These are phyloP conservation scores for Chlamydotis undulata DNA, from an alignment of 2,113 vertebrate genomes.

Conservation along the genomic window DNA sequence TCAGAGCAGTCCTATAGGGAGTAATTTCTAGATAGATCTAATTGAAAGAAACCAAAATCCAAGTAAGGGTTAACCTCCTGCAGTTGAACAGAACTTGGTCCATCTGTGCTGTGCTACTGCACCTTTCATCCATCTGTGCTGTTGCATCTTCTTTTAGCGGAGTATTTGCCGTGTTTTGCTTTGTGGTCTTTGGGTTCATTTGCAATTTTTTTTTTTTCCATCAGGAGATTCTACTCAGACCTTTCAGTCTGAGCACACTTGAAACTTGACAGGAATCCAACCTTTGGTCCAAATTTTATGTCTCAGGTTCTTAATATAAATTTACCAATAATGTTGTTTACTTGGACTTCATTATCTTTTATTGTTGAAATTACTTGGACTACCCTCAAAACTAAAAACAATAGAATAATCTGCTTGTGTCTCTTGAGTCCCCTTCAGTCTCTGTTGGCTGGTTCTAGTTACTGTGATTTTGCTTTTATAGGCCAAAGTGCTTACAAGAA, in stretches of 20 bases:
- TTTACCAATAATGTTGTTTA: neutral
- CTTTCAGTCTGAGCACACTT: neutral
- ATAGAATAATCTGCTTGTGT: slow-evolving; percentile 2
- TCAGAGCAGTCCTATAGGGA: neutral
- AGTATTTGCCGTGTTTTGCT: neutral
- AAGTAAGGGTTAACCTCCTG: neutral
- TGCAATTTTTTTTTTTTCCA: neutral
- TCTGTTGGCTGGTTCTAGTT: slow-evolving; percentile 49
- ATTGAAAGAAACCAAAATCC: neutral
- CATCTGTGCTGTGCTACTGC: neutral
- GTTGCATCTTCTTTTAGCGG: neutral
- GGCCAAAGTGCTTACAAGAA: slow-evolving; percentile 53
- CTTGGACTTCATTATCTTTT: neutral
- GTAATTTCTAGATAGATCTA: neutral
- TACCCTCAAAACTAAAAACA: neutral
- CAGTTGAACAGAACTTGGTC: neutral
- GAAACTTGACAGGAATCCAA: neutral
- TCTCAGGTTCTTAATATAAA: neutral
- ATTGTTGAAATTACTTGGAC: slow-evolving; percentile 1
- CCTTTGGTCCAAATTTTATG: neutral
- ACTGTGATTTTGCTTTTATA: slow-evolving; percentile 64
- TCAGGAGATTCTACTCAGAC: neutral
- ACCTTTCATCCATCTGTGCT: neutral
- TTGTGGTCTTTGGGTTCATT: neutral
- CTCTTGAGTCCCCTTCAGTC: slow-evolving; percentile 17